phyloP scores from a whole-genome alignment of 2,888 invertebrate species.

The Galeruca laticollis region DNA sequence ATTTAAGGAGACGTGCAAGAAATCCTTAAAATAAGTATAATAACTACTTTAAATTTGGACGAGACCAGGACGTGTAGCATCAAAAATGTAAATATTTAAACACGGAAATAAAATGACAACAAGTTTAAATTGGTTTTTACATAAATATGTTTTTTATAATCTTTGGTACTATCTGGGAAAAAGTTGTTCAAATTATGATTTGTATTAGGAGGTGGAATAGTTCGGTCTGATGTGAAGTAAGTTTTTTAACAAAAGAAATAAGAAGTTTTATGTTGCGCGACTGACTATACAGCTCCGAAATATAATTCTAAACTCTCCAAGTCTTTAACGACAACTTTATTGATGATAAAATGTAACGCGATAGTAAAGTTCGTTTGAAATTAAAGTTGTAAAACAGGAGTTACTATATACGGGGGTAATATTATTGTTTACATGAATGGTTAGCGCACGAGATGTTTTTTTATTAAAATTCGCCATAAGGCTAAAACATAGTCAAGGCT shows the following conservation, averaged over 20 bases:
- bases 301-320: slow-evolving; percentile 34
- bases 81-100: no score
- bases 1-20: no score
- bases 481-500: no score
- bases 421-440: not conserved
- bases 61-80: no score
- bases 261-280: slow-evolving; percentile 29
- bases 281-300: slow-evolving; percentile 10
- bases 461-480: not conserved
- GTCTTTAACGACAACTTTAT: slow-evolving; percentile 50
- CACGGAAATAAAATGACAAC: no score
- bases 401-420: slow-evolving; percentile 34
- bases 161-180: no score
- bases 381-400: slow-evolving; percentile 58
- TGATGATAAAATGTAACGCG: slow-evolving; percentile 51
- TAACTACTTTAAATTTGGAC: no score
- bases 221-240: not conserved
- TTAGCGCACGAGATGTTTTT: not conserved
- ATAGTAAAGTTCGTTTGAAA: slow-evolving; percentile 56
- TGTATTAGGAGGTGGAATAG: slow-evolving; percentile 4
- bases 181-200: no score
- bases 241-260: slow-evolving; percentile 30
- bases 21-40: no score
- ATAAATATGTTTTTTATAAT: no score
- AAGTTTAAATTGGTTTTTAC: no score